A percentile compares a stretch with the other conserved stretches of the same genome.
Evolutionary conservation across 1,140 invertebrate genomes (phyloP).

Genomic region (Papilio polyxenes): DNA sequence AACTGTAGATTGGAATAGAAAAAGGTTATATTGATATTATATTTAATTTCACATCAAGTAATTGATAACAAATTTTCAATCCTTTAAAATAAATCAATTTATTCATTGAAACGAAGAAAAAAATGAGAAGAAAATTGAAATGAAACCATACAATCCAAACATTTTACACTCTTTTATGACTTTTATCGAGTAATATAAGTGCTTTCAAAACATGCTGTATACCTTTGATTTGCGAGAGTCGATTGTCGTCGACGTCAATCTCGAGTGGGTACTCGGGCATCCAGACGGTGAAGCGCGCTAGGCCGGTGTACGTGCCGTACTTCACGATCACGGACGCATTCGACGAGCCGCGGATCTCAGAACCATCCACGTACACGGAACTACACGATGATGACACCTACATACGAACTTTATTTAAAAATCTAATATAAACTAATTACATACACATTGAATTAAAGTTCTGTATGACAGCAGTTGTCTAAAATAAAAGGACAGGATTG

Average conservation of each 20-base stretch:
- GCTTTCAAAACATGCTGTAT: slow-evolving; percentile 37
- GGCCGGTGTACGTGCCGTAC: slow-evolving; percentile 94
- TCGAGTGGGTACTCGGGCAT: slow-evolving; percentile 97
- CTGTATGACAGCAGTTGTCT: neutral
- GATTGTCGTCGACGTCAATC: slow-evolving; percentile 92
- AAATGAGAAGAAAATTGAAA: neutral
- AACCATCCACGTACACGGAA: slow-evolving; percentile 97
- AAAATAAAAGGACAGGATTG: neutral
- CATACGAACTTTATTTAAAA: slow-evolving; percentile 21
- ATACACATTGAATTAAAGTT: too few relatives aligned
- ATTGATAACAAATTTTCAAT: neutral
- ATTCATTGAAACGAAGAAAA: neutral
- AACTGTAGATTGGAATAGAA: neutral
- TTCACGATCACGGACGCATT: slow-evolving; percentile 97
- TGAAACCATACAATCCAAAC: neutral
- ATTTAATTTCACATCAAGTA: neutral
- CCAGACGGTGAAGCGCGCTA: slow-evolving; percentile 96
- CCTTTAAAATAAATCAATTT: neutral
- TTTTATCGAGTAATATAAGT: neutral
- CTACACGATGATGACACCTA: slow-evolving; percentile 98
- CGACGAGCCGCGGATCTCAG: slow-evolving; percentile 95
- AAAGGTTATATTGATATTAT: neutral
- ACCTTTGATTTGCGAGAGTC: slow-evolving; percentile 95
- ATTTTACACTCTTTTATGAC: neutral
- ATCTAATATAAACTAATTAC: neutral